Evolutionary conservation across 1,140 invertebrate genomes (phyloP).

Genomic region (Drosophila serrata): DNA sequence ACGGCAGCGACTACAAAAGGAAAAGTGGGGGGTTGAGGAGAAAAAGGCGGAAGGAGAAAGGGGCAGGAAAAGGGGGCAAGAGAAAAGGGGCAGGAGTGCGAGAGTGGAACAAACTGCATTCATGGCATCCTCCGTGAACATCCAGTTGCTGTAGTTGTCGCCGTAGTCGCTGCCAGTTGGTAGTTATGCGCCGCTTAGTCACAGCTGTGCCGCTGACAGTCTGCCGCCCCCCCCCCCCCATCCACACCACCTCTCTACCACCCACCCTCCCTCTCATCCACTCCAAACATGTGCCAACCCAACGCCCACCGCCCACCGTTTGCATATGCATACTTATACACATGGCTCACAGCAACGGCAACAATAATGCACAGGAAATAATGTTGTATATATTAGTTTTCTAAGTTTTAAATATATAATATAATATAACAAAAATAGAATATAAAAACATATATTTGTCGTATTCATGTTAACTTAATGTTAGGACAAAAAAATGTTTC

Average conservation of each 20-base stretch:
- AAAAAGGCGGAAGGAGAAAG: background rate
- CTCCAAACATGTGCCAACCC: background rate
- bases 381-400: background rate
- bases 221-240: slow-evolving; percentile 20
- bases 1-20: slow-evolving; percentile 50
- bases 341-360: slow-evolving; percentile 38
- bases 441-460: too few species aligned
- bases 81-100: too few species aligned
- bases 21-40: slow-evolving; percentile 21
- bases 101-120: slow-evolving; percentile 43
- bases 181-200: slow-evolving; percentile 81
- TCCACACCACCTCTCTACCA: background rate
- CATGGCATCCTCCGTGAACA: slow-evolving; percentile 46
- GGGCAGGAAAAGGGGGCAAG: too few species aligned
- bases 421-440: too few species aligned
- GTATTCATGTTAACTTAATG: too few species aligned
- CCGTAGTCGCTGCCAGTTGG: slow-evolving; percentile 60
- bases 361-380: slow-evolving; percentile 29
- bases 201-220: slow-evolving; percentile 79
- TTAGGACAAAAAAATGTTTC: too few species aligned
- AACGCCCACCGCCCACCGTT: slow-evolving; percentile 15
- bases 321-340: slow-evolving; percentile 73
- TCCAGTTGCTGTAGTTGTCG: slow-evolving; percentile 50
- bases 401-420: background rate
- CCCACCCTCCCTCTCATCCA: background rate